Evolutionary conservation across 2,888 invertebrate species (phyloP).

Genomic region (Allacma fusca): DNA sequence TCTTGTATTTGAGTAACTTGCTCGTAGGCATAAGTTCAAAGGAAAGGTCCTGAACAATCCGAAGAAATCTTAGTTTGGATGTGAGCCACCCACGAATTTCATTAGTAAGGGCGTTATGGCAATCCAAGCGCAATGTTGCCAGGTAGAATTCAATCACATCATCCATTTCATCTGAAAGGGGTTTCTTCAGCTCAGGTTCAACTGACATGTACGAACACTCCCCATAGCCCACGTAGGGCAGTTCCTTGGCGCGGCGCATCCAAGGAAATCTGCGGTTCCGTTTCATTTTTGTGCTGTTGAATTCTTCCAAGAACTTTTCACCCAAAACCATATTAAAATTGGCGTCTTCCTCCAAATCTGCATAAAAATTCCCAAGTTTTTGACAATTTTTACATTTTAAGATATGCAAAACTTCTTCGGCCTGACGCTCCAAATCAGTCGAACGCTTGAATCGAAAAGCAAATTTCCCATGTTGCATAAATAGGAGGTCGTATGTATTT

Average conservation of each 20-base stretch:
- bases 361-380: constrained; percentile 2
- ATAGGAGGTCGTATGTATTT: neutral
- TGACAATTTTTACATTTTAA: constrained; percentile 35
- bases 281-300: neutral
- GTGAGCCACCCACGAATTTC: constrained; percentile 40
- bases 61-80: constrained; percentile 25
- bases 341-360: constrained; percentile 32
- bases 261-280: constrained; percentile 20
- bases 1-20: constrained; percentile 17
- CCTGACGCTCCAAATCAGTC: neutral
- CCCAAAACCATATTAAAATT: constrained; percentile 19
- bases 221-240: constrained; percentile 38
- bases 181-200: neutral
- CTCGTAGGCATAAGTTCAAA: constrained; percentile 33
- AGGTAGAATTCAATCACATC: constrained; percentile 43
- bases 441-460: neutral
- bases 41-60: constrained; percentile 29
- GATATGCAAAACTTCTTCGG: constrained; percentile 31
- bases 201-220: constrained; percentile 20
- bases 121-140: constrained; percentile 24
- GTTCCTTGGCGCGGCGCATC: neutral
- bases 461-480: neutral
- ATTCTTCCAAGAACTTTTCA: neutral
- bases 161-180: constrained; percentile 32
- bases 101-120: constrained; percentile 27